A percentile compares a stretch with the other conserved stretches of the same genome.
phyloP scores from a whole-genome alignment of 2,797 vertebrate genomes.

The Scleropages formosus region DNA sequence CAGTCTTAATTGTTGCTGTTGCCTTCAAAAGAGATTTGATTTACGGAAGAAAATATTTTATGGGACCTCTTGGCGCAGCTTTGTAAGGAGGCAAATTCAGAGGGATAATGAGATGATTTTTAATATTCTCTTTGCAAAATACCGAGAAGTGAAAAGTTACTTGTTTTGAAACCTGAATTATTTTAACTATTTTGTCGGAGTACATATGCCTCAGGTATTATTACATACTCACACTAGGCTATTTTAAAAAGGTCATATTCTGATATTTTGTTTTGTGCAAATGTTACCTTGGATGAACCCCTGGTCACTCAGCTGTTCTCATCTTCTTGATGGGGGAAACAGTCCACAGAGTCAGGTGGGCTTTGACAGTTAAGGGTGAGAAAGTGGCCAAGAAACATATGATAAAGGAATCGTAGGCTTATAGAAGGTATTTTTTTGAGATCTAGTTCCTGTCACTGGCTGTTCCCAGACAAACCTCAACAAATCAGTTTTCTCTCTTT shows the following conservation, averaged over 20 bases:
- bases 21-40: conserved; percentile 11
- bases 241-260: not conserved
- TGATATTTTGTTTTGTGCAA: not conserved
- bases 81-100: not conserved
- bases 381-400: not conserved
- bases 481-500: conserved; percentile 70
- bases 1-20: not conserved
- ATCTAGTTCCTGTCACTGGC: too few species aligned
- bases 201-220: not conserved
- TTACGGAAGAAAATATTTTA: too few species aligned
- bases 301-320: too few species aligned
- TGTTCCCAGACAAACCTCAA: conserved; percentile 52
- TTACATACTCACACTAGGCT: not conserved
- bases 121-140: not conserved
- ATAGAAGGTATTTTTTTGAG: too few species aligned
- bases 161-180: not conserved
- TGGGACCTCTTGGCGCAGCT: not conserved
- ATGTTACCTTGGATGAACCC: not conserved
- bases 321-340: too few species aligned
- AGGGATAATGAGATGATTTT: not conserved
- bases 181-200: not conserved
- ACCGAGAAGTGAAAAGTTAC: not conserved
- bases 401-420: too few species aligned
- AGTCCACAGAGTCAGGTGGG: too few species aligned
- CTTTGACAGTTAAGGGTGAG: too few species aligned